phyloP scores from a whole-genome alignment of 2,797 vertebrate species.

The Spinus olivaceus region DNA sequence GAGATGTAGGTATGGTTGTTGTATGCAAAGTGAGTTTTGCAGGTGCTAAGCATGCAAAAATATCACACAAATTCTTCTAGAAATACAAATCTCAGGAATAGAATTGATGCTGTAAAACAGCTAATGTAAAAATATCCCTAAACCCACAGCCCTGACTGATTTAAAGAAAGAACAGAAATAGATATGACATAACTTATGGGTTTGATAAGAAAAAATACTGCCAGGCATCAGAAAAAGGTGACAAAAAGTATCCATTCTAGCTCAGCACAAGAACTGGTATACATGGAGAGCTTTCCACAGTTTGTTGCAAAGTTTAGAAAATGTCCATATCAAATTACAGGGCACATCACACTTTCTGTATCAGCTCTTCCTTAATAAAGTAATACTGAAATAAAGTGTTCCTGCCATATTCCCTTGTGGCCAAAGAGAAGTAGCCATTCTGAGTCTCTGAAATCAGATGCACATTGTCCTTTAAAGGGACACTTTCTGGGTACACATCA shows the following conservation, averaged over 20 bases:
- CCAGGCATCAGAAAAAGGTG: background rate
- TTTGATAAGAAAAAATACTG: conserved; percentile 30
- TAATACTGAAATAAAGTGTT: conserved; percentile 26
- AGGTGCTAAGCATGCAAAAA: background rate
- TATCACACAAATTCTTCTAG: background rate
- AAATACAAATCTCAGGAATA: conserved; percentile 5
- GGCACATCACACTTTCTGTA: conserved; percentile 12
- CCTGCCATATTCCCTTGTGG: background rate
- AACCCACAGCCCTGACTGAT: background rate
- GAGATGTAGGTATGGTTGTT: background rate
- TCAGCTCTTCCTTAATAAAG: conserved; percentile 29
- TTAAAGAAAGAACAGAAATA: conserved; percentile 47
- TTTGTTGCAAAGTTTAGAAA: background rate
- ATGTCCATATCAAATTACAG: conserved; percentile 20
- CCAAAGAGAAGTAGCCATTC: conserved; percentile 1
- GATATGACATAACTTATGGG: conserved; percentile 22
- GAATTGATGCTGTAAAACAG: background rate
- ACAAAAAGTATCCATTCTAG: background rate
- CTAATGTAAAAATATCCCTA: background rate
- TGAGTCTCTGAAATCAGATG: conserved; percentile 30
- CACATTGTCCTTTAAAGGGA: conserved; percentile 7
- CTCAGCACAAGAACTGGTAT: background rate
- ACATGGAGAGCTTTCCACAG: background rate
- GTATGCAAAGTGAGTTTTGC: background rate
- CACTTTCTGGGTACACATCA: background rate